Percentiles rank a stretch among this genome's conserved stretches.
These are phyloP conservation scores for Lycopodina hypogea DNA, from an alignment of 37 sponge, comb jelly and placozoan genomes.

Conservation along the genomic window DNA sequence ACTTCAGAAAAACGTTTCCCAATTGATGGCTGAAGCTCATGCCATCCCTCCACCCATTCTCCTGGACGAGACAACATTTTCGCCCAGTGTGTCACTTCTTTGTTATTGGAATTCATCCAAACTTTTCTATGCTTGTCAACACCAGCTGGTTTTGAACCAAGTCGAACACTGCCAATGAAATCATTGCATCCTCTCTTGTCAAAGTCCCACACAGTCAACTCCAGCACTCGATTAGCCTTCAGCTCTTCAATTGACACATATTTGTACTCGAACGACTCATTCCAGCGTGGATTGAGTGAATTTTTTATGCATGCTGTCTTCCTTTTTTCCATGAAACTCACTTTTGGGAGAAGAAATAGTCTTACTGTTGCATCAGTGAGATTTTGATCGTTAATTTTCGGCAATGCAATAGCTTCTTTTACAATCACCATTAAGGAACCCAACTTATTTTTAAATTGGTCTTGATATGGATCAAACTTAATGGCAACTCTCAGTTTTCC, in stretches of 20 bases:
- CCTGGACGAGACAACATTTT: conserved; percentile 32
- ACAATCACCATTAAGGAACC: conserved; percentile 25
- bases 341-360: conserved; percentile 45
- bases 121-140: conserved; percentile 10
- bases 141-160: conserved; percentile 38
- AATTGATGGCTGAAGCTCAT: conserved; percentile 41
- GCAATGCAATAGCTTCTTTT: conserved; percentile 33
- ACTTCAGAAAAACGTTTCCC: no score
- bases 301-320: conserved; percentile 48
- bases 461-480: background rate
- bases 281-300: conserved; percentile 54
- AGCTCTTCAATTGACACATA: conserved; percentile 41
- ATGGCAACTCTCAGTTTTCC: background rate
- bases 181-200: conserved; percentile 8
- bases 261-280: conserved; percentile 30
- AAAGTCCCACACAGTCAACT: conserved; percentile 65
- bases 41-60: conserved; percentile 55
- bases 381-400: background rate
- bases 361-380: conserved; percentile 25
- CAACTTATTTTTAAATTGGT: background rate
- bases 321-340: conserved; percentile 29
- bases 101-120: conserved; percentile 60
- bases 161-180: conserved; percentile 56
- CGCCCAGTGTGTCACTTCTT: conserved; percentile 56
- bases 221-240: conserved; percentile 31